phyloP scores from a whole-genome alignment of 2,113 vertebrate species.

The Maccullochella peelii region DNA sequence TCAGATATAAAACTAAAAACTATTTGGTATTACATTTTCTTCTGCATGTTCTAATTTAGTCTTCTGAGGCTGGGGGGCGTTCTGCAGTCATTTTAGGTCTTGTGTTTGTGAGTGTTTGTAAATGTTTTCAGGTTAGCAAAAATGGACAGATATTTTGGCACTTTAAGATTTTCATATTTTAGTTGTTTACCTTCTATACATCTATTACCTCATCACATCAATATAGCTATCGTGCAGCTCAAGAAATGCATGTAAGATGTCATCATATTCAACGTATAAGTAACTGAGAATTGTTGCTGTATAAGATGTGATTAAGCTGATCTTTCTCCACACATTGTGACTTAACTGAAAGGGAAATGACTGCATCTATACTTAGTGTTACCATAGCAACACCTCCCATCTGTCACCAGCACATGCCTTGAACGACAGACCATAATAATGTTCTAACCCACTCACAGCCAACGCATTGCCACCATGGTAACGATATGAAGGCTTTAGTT shows the following conservation, averaged over 20 bases:
- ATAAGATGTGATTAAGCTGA: background rate
- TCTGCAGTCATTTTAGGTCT: background rate
- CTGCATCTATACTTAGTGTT: conserved; percentile 60
- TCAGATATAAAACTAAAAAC: too few species aligned
- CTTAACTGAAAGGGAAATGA: conserved; percentile 31
- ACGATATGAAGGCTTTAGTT: conserved; percentile 32
- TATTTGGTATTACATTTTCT: too few species aligned
- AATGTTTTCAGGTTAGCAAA: background rate
- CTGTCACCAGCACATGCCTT: conserved; percentile 69
- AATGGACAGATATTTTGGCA: too few species aligned
- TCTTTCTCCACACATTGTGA: background rate
- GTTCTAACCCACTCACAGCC: conserved; percentile 65
- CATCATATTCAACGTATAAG: too few species aligned
- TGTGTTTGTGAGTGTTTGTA: background rate
- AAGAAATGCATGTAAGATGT: too few species aligned
- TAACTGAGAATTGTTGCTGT: background rate
- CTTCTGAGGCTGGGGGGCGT: background rate
- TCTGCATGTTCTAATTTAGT: too few species aligned
- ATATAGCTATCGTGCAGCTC: too few species aligned
- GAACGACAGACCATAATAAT: conserved; percentile 68
- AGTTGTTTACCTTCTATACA: background rate
- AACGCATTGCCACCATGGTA: conserved; percentile 54
- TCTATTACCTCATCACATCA: background rate
- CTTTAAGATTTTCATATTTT: background rate
- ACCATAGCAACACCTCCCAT: conserved; percentile 59